A percentile compares a stretch with the other conserved stretches of the same genome.
Evolutionary conservation across 2,888 invertebrate genomes (phyloP).

Genomic region (Agonopterix heracliana): DNA sequence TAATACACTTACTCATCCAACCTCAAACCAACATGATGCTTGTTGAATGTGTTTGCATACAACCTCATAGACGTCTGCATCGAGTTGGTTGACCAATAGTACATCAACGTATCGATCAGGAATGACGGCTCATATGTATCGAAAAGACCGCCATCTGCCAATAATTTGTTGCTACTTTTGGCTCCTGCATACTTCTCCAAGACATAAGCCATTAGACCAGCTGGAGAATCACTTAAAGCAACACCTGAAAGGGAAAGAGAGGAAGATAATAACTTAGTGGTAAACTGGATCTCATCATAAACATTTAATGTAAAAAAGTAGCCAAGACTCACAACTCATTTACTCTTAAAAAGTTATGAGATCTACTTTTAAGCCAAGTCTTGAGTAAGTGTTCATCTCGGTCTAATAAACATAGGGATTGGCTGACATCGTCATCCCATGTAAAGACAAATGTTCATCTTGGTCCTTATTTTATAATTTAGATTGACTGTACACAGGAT

Average conservation of each 20-base stretch:
- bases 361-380: no score
- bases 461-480: no score
- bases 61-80: conserved; percentile 81
- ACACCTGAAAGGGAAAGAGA: conserved; percentile 64
- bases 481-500: no score
- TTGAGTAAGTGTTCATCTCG: no score
- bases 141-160: neutral
- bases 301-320: no score
- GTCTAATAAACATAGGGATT: no score
- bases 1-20: conserved; percentile 56
- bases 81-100: conserved; percentile 83
- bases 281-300: no score
- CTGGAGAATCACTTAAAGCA: conserved; percentile 83
- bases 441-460: no score
- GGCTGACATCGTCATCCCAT: no score
- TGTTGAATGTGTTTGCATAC: conserved; percentile 73
- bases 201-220: conserved; percentile 87
- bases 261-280: no score
- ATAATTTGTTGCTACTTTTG: neutral
- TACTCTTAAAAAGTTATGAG: no score
- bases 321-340: no score
- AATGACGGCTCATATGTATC: neutral
- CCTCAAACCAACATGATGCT: conserved; percentile 17
- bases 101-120: conserved; percentile 85
- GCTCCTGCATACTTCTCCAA: conserved; percentile 84